Evolutionary conservation across 2,888 invertebrate species (phyloP).

Genomic region (Athalia cordata): DNA sequence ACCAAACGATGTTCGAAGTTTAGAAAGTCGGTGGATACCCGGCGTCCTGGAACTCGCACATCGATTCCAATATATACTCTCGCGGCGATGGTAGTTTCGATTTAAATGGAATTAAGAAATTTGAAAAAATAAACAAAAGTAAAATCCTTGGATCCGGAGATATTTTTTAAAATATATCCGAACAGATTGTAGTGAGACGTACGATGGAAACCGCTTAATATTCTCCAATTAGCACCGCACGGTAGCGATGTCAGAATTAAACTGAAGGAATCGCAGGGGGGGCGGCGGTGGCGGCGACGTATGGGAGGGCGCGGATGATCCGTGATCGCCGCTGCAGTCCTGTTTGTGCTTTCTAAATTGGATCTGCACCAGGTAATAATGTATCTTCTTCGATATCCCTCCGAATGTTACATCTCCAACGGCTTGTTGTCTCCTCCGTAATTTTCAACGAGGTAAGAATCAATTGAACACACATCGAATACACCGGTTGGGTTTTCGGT

Average conservation of each 20-base stretch:
- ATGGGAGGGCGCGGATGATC: slow-evolving; percentile 33
- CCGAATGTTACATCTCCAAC: too few species aligned
- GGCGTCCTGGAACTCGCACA: slow-evolving; percentile 43
- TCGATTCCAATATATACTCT: slow-evolving; percentile 13
- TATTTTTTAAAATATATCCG: too few species aligned
- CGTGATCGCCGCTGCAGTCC: slow-evolving; percentile 23
- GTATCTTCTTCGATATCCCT: too few species aligned
- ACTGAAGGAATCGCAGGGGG: slow-evolving; percentile 13
- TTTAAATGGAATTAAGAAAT: not conserved
- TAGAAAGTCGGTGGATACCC: slow-evolving; percentile 48
- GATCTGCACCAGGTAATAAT: slow-evolving; percentile 11
- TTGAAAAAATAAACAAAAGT: not conserved
- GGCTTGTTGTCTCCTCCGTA: slow-evolving; percentile 12
- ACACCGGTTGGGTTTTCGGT: not conserved
- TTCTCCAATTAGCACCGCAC: slow-evolving; percentile 33
- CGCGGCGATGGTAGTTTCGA: slow-evolving; percentile 18
- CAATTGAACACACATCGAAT: slow-evolving; percentile 20
- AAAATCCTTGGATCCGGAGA: too few species aligned
- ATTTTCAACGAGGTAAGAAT: not conserved
- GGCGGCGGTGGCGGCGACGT: not conserved
- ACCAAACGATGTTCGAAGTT: slow-evolving; percentile 41
- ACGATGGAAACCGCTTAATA: not conserved
- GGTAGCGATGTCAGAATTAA: slow-evolving; percentile 25
- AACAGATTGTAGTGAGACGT: too few species aligned
- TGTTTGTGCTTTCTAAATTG: slow-evolving; percentile 40